A percentile compares a stretch with the other conserved stretches of the same genome.
phyloP scores from a whole-genome alignment of 2,113 vertebrate species.

The Aphelocoma coerulescens region DNA sequence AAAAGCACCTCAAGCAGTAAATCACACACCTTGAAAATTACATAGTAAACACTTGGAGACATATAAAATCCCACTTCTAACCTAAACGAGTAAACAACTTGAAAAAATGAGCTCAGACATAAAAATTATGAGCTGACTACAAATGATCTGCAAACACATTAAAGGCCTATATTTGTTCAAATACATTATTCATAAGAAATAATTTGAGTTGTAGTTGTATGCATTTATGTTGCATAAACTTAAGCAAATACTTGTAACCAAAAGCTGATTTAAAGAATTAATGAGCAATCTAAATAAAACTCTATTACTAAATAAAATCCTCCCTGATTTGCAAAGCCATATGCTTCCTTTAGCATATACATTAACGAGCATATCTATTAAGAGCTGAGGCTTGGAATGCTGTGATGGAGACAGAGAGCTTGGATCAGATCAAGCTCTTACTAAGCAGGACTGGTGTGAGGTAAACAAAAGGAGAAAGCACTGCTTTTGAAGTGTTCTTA shows the following conservation, averaged over 20 bases:
- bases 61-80: background rate
- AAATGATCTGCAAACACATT: constrained; percentile 38
- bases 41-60: background rate
- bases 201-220: constrained; percentile 17
- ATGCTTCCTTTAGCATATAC: background rate
- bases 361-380: background rate
- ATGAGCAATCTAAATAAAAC: constrained; percentile 46
- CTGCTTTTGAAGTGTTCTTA: background rate
- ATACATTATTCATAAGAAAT: constrained; percentile 55
- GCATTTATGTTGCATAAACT: constrained; percentile 34
- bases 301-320: background rate
- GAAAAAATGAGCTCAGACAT: background rate
- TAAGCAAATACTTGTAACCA: constrained; percentile 44
- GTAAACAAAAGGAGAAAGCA: background rate
- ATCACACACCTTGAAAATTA: background rate
- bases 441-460: background rate
- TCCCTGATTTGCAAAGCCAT: background rate
- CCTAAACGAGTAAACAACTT: background rate
- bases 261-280: constrained; percentile 45
- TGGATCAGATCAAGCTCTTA: background rate
- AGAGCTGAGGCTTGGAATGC: background rate
- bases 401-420: background rate
- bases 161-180: constrained; percentile 30
- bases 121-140: constrained; percentile 5
- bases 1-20: background rate